phyloP scores from a whole-genome alignment of 2,113 vertebrate genomes.

The Myiopsitta monachus region DNA sequence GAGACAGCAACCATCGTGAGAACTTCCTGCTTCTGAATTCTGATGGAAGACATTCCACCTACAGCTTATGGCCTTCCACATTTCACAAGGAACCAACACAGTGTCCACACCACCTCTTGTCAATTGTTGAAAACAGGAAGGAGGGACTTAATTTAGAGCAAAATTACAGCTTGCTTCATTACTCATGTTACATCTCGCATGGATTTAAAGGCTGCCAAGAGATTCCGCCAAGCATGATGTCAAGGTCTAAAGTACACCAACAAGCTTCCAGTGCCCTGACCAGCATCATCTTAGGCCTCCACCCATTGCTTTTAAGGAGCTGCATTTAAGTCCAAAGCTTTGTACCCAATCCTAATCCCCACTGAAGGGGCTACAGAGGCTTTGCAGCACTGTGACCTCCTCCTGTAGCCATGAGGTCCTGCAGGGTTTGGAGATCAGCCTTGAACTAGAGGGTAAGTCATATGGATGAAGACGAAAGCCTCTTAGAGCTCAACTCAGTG shows the following conservation, averaged over 20 bases:
- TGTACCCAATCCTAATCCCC: neutral
- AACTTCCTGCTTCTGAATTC: neutral
- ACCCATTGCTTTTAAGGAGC: neutral
- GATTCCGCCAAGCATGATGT: neutral
- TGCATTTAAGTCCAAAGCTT: neutral
- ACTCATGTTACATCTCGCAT: neutral
- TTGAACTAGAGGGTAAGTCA: neutral
- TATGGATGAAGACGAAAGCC: neutral
- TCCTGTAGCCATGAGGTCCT: accelerated
- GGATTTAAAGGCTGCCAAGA: neutral
- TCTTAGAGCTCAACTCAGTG: neutral
- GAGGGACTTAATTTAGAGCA: neutral
- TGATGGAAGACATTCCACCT: neutral
- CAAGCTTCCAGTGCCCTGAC: neutral
- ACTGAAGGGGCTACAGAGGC: neutral
- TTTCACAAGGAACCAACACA: neutral
- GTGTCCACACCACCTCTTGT: neutral
- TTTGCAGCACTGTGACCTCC: neutral
- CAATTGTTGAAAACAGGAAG: slow-evolving; percentile 16
- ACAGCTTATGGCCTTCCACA: neutral
- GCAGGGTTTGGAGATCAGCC: neutral
- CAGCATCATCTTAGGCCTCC: neutral
- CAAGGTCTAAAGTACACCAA: neutral
- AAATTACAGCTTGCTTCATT: slow-evolving; percentile 5
- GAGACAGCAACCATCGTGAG: neutral